Base-by-base conservation (phyloP, 2,797 vertebrate genomes). In the Helostoma temminkii region DNA sequence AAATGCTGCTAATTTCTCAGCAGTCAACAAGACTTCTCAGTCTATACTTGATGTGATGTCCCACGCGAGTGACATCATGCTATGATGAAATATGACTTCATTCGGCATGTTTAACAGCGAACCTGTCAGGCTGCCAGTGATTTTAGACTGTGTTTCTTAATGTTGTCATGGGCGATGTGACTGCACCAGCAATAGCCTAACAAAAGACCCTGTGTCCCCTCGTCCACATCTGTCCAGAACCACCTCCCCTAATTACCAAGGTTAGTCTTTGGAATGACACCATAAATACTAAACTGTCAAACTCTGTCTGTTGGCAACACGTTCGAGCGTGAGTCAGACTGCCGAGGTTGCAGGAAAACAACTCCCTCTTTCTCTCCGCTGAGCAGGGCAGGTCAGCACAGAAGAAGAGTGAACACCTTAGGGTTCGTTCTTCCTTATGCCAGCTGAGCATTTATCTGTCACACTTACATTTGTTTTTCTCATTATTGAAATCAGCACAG, bases 251-350 rank as follows among this genome's bases (percentile, higher is more conserved):
- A 93, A 93, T 93, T 92, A 85, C 88, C 69, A 41, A 76, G 74
- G 88, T 90, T 91, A 86, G 83, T 83, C 83, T 87, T 74, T 64
- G 84, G 81, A 91, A 91, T 93, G 92, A 91, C 91, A 89, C 85
- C 86, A 69, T 90, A 85, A 93, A 91, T 92, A 93, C 93, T 82
- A 92, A 90, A 91, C 84, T 92, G 92, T 94, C 93, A 93, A 76
- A 89, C 73, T 78, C 62, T 80, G 88, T 91, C 84, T 68, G 78
- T 81, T 78, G 86, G 89, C 88, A 83, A 87, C 89, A 88, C 50
- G 76, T 84, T 86, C 59, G 76, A 70, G 74, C 12, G 56, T 92
- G 92, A 93, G 86, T 93, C 91, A 93, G 82, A 37, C 69, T 75
- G 78, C 53, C 0, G 82, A 90, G 71, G 82, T 59, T 59, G 5